These are phyloP conservation scores for Falco columbarius DNA, from an alignment of 2,797 vertebrate genomes.

Conservation along the genomic window DNA sequence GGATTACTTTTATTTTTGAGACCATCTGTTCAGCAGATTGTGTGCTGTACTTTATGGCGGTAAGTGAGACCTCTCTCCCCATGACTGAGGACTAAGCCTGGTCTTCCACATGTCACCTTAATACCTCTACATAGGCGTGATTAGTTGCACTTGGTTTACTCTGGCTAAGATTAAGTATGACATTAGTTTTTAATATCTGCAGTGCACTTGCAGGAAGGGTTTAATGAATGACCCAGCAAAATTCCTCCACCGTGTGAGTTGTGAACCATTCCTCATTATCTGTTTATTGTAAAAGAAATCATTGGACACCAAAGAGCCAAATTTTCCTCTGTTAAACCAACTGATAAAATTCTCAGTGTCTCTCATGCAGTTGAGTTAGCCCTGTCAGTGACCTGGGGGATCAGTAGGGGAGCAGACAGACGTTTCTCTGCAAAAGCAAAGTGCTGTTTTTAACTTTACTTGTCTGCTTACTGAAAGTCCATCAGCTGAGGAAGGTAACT, in stretches of 20 bases:
- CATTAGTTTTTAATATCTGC: not conserved
- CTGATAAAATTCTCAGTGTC: not conserved
- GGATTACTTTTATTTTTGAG: slow-evolving; percentile 95
- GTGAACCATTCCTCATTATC: not conserved
- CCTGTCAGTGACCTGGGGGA: not conserved
- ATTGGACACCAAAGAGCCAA: not conserved
- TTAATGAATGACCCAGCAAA: not conserved
- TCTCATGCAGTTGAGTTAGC: not conserved
- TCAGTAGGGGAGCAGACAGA: not conserved
- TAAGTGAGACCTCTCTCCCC: slow-evolving; percentile 74
- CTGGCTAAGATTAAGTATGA: not conserved
- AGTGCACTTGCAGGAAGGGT: not conserved
- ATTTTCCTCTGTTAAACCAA: not conserved
- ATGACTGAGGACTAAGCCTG: not conserved
- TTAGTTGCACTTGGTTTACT: not conserved
- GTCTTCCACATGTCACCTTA: not conserved
- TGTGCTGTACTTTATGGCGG: slow-evolving; percentile 97
- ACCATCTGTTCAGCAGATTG: slow-evolving; percentile 89
- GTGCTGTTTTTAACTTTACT: not conserved
- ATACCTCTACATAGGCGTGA: not conserved
- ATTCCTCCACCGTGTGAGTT: not conserved
- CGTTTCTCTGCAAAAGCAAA: not conserved
- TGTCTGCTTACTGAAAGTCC: not conserved
- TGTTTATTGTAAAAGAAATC: not conserved
- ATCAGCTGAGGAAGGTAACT: not conserved